Evolutionary conservation across 2,113 vertebrate species (phyloP).

Genomic region (Psilopogon haemacephalus): DNA sequence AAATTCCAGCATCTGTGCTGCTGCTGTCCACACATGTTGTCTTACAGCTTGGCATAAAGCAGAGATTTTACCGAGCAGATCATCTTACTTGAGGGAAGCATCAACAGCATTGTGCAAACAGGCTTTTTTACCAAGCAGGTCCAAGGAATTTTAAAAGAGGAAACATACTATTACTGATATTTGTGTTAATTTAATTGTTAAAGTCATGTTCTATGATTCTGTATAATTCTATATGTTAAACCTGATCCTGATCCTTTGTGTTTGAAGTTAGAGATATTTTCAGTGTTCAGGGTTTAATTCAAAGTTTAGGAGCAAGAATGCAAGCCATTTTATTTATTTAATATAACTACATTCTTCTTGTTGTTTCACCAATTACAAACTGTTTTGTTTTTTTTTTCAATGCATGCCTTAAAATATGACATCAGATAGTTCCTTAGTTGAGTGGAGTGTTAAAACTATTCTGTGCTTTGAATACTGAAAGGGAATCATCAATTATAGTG

Average conservation of each 20-base stretch:
- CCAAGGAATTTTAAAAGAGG: not conserved
- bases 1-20: not conserved
- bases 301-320: not conserved
- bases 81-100: not conserved
- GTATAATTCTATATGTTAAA: too few species aligned
- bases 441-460: not conserved
- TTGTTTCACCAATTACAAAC: not conserved
- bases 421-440: not conserved
- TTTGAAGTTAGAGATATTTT: not conserved
- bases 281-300: not conserved
- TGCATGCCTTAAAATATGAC: not conserved
- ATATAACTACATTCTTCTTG: not conserved
- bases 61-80: not conserved
- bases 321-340: not conserved
- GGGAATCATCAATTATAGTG: not conserved
- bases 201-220: too few species aligned
- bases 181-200: conserved; percentile 1
- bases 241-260: not conserved
- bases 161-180: not conserved
- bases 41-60: not conserved
- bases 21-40: not conserved
- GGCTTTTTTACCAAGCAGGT: not conserved
- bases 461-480: not conserved
- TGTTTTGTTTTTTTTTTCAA: not conserved
- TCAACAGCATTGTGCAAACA: not conserved